Base-by-base conservation (phyloP, 2,888 invertebrate species). In the Crepidodera aurea region DNA sequence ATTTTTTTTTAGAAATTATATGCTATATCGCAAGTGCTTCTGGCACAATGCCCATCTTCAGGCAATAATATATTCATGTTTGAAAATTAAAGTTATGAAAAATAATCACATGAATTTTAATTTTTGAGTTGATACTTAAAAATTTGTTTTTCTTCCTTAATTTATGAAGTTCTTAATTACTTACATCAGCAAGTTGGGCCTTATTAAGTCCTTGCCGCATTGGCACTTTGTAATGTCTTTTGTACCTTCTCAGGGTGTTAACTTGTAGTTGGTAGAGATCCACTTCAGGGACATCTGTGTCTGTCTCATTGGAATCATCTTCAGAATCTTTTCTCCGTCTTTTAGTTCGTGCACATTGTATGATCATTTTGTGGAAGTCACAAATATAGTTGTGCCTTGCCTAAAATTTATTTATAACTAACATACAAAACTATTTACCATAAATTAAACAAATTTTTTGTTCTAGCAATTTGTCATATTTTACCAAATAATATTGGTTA, bases 331-430 rank as follows among this genome's bases (percentile, higher is more conserved):
- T 94, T 66, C 93, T 88, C 72, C 94, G 85, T 64, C 96, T 90
- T 79, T 96, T 96, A 12, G 92, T 92, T 71, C 97, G 87, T n/a
- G 96, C 94, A 80, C 93, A 93, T 80, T 97, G 97, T 73, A 98
- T 98, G 77, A 96, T 91, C 79, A 91, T 90, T 83, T 98, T 98
- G 82, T 98, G 98, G 77, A 91, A 90, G 79, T 98, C 98, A 83
- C 98, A 98, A 75, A 98, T 98, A 80, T 98, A 97, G 73, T 93
- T 94, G 79, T 98, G 97, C 73, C 92, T 88, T 34, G 94, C 95
- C 95, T 95, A 81, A 46, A 27, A 48, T 12, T 22, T 1, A 42
- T 8, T 8, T 8, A 34, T 12, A 34, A 34, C n/a, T n/a, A n/a
- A n/a, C n/a, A n/a, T n/a, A n/a, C n/a, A 22, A 29, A 29, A 22